phyloP scores from a whole-genome alignment of 2,113 vertebrate genomes.

The Poeciliopsis prolifica region DNA sequence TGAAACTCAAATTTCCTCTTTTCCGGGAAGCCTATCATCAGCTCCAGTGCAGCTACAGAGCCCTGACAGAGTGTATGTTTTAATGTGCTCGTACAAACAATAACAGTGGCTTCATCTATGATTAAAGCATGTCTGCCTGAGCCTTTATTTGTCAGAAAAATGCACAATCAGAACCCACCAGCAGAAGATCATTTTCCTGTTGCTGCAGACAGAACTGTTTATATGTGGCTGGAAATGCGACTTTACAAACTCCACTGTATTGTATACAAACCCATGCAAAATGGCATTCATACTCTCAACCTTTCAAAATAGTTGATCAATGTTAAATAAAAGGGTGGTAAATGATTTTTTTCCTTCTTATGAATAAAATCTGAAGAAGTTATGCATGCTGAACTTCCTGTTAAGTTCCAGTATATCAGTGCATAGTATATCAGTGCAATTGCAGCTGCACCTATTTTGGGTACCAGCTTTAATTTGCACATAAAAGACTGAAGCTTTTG shows the following conservation, averaged over 20 bases:
- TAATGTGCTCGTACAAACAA: slow-evolving; percentile 10
- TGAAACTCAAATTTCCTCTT: slow-evolving; percentile 5
- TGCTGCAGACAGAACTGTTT: slow-evolving; percentile 4
- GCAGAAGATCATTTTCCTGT: slow-evolving; percentile 10
- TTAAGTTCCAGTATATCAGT: too few species aligned
- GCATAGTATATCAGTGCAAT: too few species aligned
- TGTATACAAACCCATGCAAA: not conserved
- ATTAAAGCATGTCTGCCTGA: slow-evolving; percentile 36
- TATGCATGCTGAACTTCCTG: too few species aligned
- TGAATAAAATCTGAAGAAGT: too few species aligned
- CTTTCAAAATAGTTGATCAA: not conserved
- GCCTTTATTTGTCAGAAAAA: slow-evolving; percentile 16
- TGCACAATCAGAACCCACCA: slow-evolving; percentile 18
- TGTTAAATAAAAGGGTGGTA: not conserved
- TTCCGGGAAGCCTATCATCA: slow-evolving; percentile 6
- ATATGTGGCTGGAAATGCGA: not conserved
- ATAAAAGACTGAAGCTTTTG: too few species aligned
- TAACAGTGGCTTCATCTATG: slow-evolving; percentile 23
- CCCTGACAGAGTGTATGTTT: slow-evolving; percentile 5
- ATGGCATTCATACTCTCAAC: not conserved
- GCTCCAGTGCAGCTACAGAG: slow-evolving; percentile 29
- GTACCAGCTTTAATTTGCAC: too few species aligned
- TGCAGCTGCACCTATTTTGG: too few species aligned
- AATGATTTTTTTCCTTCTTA: not conserved
- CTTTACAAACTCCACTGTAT: not conserved